Evolutionary conservation across 2,888 invertebrate genomes (phyloP).

Genomic region (Oscheius myriophilus): DNA sequence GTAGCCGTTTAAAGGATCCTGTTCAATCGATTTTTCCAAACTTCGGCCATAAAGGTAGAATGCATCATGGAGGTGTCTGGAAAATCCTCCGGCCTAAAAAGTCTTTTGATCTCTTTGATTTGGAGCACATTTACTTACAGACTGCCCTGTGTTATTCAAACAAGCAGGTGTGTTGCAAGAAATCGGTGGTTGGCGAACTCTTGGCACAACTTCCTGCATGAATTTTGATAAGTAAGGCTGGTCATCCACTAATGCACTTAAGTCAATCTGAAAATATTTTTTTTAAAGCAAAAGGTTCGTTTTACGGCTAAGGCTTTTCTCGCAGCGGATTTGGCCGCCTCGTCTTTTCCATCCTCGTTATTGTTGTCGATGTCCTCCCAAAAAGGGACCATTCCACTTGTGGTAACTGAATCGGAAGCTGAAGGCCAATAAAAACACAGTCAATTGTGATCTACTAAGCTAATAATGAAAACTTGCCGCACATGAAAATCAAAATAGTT

Average conservation of each 20-base stretch:
- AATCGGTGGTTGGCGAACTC: slow-evolving; percentile 36
- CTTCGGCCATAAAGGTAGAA: slow-evolving; percentile 61
- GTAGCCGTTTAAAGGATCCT: slow-evolving; percentile 7
- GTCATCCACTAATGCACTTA: slow-evolving; percentile 33
- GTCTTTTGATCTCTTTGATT: no score
- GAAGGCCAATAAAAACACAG: no score
- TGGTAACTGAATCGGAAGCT: slow-evolving; percentile 2
- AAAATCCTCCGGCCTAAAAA: slow-evolving; percentile 33
- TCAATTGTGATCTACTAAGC: neutral
- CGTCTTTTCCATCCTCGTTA: slow-evolving; percentile 38
- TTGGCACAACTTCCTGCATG: slow-evolving; percentile 16
- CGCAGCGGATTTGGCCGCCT: slow-evolving; percentile 26
- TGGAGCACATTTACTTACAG: no score
- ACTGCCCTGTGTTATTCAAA: slow-evolving; percentile 25
- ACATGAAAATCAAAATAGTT: no score
- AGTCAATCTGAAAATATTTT: slow-evolving; percentile 31
- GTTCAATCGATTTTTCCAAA: slow-evolving; percentile 34
- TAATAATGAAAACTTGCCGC: neutral
- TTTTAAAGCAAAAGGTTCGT: neutral
- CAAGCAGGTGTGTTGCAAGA: slow-evolving; percentile 37
- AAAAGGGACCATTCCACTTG: slow-evolving; percentile 42
- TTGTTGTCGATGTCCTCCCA: slow-evolving; percentile 33
- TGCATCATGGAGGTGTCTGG: slow-evolving; percentile 56
- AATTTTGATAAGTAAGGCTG: slow-evolving; percentile 35
- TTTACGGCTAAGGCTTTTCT: slow-evolving; percentile 35